Conservation (phyloP, 2,888 invertebrate species). For the Galeruca laticollis region DNA sequence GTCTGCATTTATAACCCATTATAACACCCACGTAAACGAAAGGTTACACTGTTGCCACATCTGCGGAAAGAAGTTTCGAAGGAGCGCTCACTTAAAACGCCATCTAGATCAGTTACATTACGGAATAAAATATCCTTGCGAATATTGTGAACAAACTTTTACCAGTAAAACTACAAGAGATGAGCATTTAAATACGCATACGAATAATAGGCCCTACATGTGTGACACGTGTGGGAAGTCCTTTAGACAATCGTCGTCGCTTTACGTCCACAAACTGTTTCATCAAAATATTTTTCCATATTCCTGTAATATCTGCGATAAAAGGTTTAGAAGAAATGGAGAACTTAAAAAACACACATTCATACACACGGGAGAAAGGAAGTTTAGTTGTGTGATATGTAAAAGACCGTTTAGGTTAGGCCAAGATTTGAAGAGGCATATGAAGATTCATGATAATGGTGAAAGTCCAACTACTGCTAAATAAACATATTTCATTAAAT, state of each 20-base stretch:
- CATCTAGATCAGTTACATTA: constrained; percentile 67
- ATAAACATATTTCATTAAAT: too few relatives aligned
- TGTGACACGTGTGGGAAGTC: constrained; percentile 71
- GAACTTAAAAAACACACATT: constrained; percentile 70
- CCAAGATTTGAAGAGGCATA: constrained; percentile 65
- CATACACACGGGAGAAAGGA: constrained; percentile 71
- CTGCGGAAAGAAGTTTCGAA: constrained; percentile 70
- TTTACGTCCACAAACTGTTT: constrained; percentile 54
- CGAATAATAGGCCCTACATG: constrained; percentile 66
- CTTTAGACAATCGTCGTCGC: constrained; percentile 69
- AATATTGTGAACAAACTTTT: constrained; percentile 68
- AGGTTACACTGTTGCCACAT: constrained; percentile 68
- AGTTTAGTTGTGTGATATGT: constrained; percentile 69
- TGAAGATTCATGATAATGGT: constrained; percentile 62
- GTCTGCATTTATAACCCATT: constrained; percentile 67
- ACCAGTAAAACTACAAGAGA: constrained; percentile 67
- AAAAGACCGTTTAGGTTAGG: constrained; percentile 68
- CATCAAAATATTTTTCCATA: constrained; percentile 58
- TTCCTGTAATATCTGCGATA: constrained; percentile 69
- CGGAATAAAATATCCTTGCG: constrained; percentile 67
- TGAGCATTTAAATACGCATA: constrained; percentile 70
- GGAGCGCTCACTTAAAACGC: constrained; percentile 67
- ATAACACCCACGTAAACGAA: constrained; percentile 66
- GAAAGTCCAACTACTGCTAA: neutral
- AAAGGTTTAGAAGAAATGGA: constrained; percentile 69